A percentile compares a stretch with the other conserved stretches of the same genome.
phyloP scores from a whole-genome alignment of 1,140 invertebrate genomes.

The Anadara kagoshimensis region DNA sequence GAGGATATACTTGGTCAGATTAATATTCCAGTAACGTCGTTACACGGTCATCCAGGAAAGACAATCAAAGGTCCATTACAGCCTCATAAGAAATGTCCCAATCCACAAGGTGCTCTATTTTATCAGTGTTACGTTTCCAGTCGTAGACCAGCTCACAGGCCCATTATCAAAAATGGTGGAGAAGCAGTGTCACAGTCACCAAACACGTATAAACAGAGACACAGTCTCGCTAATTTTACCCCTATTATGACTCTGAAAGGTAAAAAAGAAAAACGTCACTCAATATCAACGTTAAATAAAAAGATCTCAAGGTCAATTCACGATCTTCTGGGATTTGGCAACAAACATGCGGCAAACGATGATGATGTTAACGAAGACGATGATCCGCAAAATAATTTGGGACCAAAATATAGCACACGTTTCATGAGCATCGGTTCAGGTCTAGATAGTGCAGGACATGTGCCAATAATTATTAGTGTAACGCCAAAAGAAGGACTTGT shows the following conservation, averaged over 20 bases:
- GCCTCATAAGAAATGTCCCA: constrained; percentile 66
- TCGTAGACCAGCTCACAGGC: constrained; percentile 38
- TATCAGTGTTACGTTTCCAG: constrained; percentile 69
- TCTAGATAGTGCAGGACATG: constrained; percentile 48
- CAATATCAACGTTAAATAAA: constrained; percentile 64
- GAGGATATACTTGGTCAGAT: constrained; percentile 69
- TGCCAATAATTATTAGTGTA: constrained; percentile 60
- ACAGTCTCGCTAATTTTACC: constrained; percentile 48
- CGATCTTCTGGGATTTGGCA: constrained; percentile 60
- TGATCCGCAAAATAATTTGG: constrained; percentile 17
- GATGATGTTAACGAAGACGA: constrained; percentile 44
- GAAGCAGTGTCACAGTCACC: constrained; percentile 3
- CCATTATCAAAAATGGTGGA: not conserved
- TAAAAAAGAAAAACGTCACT: constrained; percentile 30
- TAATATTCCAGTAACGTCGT: constrained; percentile 57
- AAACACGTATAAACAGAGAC: constrained; percentile 50
- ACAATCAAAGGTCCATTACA: constrained; percentile 55
- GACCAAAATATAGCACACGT: constrained; percentile 16
- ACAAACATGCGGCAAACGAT: constrained; percentile 33
- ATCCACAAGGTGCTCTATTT: constrained; percentile 64
- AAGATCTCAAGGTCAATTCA: constrained; percentile 67
- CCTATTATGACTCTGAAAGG: constrained; percentile 29
- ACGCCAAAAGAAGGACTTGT: constrained; percentile 61
- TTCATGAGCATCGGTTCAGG: constrained; percentile 50
- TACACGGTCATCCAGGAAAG: constrained; percentile 52